Evolutionary conservation across 1,140 invertebrate species (phyloP).

Genomic region (Ceratina calcarata): DNA sequence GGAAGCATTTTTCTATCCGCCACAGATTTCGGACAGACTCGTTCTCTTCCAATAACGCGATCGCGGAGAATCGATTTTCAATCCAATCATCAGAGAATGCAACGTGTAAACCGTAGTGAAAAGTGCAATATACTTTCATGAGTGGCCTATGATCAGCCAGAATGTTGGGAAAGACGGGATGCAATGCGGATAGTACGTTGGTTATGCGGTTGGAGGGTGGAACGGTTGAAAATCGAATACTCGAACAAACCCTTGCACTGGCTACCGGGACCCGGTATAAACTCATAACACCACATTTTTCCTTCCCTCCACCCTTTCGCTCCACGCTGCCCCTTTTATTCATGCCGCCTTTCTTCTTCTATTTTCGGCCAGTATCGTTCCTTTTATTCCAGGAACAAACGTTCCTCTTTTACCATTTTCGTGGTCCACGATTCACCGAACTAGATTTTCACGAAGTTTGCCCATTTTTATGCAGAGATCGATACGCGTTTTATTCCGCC

Average conservation of each 20-base stretch:
- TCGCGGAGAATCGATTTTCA: slow-evolving; percentile 75
- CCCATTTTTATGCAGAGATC: slow-evolving; percentile 2
- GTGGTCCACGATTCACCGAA: neutral
- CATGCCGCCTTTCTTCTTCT: neutral
- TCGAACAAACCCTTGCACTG: slow-evolving; percentile 61
- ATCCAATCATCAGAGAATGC: slow-evolving; percentile 78
- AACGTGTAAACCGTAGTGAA: slow-evolving; percentile 74
- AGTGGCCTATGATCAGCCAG: slow-evolving; percentile 60
- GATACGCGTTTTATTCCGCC: slow-evolving; percentile 43
- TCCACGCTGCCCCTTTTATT: neutral
- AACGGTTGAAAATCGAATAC: slow-evolving; percentile 65
- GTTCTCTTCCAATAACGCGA: slow-evolving; percentile 72
- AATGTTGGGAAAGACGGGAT: slow-evolving; percentile 25
- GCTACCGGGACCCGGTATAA: slow-evolving; percentile 57
- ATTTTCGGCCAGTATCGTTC: neutral
- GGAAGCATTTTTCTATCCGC: slow-evolving; percentile 50
- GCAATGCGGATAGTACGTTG: slow-evolving; percentile 50
- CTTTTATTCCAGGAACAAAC: neutral
- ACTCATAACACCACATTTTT: slow-evolving; percentile 64
- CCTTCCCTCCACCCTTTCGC: slow-evolving; percentile 14
- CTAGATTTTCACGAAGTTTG: neutral
- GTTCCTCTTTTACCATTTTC: neutral
- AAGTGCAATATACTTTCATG: slow-evolving; percentile 78
- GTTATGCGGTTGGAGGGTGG: slow-evolving; percentile 50
- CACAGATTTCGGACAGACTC: neutral